These are phyloP conservation scores for Dolichallabes microphthalmus DNA, from an alignment of 2,113 vertebrate species.

Conservation along the genomic window DNA sequence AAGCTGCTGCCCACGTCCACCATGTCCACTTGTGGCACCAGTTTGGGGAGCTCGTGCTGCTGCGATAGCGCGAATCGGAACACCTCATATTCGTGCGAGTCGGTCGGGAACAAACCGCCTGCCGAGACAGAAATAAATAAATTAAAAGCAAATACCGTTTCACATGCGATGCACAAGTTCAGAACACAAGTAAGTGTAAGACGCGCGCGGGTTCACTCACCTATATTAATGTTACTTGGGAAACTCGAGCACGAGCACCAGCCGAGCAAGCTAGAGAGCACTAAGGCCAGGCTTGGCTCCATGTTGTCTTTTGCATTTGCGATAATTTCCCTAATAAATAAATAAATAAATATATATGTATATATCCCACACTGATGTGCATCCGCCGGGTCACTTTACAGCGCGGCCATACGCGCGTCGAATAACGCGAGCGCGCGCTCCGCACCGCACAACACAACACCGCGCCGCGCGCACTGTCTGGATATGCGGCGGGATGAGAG, in stretches of 20 bases:
- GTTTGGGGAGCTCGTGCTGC: slow-evolving; percentile 91
- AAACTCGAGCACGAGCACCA: slow-evolving; percentile 91
- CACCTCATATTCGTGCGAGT: slow-evolving; percentile 95
- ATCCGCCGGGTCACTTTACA: slow-evolving; percentile 65
- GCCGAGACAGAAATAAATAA: slow-evolving; percentile 48
- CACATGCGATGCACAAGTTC: background rate
- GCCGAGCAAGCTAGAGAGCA: slow-evolving; percentile 84
- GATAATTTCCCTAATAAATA: slow-evolving; percentile 76
- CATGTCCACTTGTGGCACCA: slow-evolving; percentile 97
- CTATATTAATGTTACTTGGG: slow-evolving; percentile 97
- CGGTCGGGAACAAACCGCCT: slow-evolving; percentile 93
- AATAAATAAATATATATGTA: too few relatives aligned
- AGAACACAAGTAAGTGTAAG: background rate
- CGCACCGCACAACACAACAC: background rate
- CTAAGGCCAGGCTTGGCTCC: slow-evolving; percentile 85
- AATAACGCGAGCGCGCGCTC: slow-evolving; percentile 30
- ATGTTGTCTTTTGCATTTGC: slow-evolving; percentile 93
- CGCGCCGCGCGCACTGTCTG: background rate
- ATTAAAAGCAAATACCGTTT: background rate
- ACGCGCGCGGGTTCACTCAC: slow-evolving; percentile 69
- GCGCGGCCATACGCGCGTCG: slow-evolving; percentile 76
- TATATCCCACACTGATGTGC: slow-evolving; percentile 58
- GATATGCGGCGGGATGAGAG: background rate
- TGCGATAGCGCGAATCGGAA: slow-evolving; percentile 93
- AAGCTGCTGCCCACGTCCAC: slow-evolving; percentile 97